These are phyloP conservation scores for Latrodectus elegans DNA, from an alignment of 2,888 invertebrate species.

Conservation along the genomic window DNA sequence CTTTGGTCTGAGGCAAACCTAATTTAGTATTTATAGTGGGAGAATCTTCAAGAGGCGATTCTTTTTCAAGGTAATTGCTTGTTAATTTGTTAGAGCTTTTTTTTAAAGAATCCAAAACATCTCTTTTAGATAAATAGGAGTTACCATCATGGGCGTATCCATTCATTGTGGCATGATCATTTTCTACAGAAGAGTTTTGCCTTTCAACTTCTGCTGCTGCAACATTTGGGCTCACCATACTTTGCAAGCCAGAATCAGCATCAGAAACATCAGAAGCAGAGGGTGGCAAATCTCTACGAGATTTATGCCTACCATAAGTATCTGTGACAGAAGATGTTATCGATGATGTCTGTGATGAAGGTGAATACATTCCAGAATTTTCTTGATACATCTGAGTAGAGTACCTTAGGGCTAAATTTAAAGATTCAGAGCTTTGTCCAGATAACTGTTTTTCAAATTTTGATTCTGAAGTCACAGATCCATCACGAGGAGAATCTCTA, in stretches of 20 bases:
- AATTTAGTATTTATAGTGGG: slow-evolving; percentile 31
- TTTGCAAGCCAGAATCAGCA: slow-evolving; percentile 67
- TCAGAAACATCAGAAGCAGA: slow-evolving; percentile 62
- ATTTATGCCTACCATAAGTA: slow-evolving; percentile 35
- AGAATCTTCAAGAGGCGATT: slow-evolving; percentile 42
- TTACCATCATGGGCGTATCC: slow-evolving; percentile 34
- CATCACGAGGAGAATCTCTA: slow-evolving; percentile 35
- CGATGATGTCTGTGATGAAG: slow-evolving; percentile 65
- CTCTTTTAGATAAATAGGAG: slow-evolving; percentile 23
- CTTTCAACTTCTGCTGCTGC: slow-evolving; percentile 38
- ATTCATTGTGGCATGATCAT: slow-evolving; percentile 37
- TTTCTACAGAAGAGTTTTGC: slow-evolving; percentile 29
- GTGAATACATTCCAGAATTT: slow-evolving; percentile 63
- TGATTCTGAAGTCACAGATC: slow-evolving; percentile 26
- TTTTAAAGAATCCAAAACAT: slow-evolving; percentile 18
- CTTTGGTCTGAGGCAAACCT: slow-evolving; percentile 24
- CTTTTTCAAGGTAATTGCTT: slow-evolving; percentile 32
- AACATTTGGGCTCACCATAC: slow-evolving; percentile 64
- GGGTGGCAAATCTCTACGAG: slow-evolving; percentile 52
- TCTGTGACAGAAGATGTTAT: slow-evolving; percentile 59
- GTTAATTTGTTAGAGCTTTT: background rate
- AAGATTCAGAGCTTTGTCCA: slow-evolving; percentile 42
- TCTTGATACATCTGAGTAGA: slow-evolving; percentile 65
- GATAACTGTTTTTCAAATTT: slow-evolving; percentile 57
- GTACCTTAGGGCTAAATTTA: slow-evolving; percentile 48